Conservation (phyloP, 2,113 vertebrate species). For the Leuciscus idus region DNA sequence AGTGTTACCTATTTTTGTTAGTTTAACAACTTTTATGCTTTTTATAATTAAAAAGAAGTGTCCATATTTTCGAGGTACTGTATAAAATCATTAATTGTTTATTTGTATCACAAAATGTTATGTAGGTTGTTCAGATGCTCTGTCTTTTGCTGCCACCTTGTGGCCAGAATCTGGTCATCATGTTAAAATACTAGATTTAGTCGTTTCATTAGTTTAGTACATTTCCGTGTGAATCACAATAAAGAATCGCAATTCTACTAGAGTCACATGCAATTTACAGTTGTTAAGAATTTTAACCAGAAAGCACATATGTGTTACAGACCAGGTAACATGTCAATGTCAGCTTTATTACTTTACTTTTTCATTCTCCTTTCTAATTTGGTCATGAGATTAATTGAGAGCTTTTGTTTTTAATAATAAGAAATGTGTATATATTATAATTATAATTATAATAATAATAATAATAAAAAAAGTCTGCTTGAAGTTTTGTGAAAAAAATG, state of each 20-base stretch:
- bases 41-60: too few relatives aligned
- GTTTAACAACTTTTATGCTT: too few relatives aligned
- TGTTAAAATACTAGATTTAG: not conserved
- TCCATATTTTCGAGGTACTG: too few relatives aligned
- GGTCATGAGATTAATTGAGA: too few relatives aligned
- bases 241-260: not conserved
- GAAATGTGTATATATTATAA: too few relatives aligned
- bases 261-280: not conserved
- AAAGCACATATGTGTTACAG: not conserved
- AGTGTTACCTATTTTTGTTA: too few relatives aligned
- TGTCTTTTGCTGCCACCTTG: conserved; percentile 67
- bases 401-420: too few relatives aligned
- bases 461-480: too few relatives aligned
- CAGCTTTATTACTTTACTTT: too few relatives aligned
- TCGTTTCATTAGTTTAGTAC: not conserved
- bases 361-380: too few relatives aligned
- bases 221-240: not conserved
- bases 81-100: not conserved
- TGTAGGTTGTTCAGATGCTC: not conserved
- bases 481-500: too few relatives aligned
- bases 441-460: too few relatives aligned
- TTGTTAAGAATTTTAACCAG: not conserved
- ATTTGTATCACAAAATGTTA: not conserved
- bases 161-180: conserved; percentile 50
- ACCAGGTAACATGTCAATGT: not conserved